Evolutionary conservation across 1,140 invertebrate genomes (phyloP).

Genomic region (Venturia canescens): DNA sequence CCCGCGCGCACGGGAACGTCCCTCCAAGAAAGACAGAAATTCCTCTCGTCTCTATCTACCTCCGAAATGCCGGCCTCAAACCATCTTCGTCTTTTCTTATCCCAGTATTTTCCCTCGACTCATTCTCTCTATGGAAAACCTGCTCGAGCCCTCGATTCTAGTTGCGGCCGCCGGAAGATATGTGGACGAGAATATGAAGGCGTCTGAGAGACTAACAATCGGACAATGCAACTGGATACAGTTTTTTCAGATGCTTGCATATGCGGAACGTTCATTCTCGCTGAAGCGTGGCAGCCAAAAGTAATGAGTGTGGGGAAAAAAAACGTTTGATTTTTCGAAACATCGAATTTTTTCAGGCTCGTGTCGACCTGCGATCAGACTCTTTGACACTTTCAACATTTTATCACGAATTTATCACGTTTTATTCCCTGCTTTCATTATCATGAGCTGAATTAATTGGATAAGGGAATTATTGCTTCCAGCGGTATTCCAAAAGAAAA

Average conservation of each 20-base stretch:
- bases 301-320: no score
- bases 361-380: no score
- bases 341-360: no score
- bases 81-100: constrained; percentile 42
- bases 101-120: constrained; percentile 29
- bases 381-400: no score
- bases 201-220: background rate
- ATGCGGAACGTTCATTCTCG: no score
- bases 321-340: no score
- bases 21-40: constrained; percentile 45
- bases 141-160: constrained; percentile 40
- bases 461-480: no score
- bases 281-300: no score
- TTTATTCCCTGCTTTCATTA: no score
- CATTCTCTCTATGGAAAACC: constrained; percentile 20
- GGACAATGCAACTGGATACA: background rate
- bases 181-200: background rate
- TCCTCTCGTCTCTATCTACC: constrained; percentile 48
- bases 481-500: no score
- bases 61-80: constrained; percentile 33
- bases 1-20: constrained; percentile 48
- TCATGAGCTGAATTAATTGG: no score
- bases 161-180: background rate
- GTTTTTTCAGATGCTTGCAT: background rate
- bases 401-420: no score